Conservation (phyloP, 1,140 invertebrate species). For the Mercenaria mercenaria region DNA sequence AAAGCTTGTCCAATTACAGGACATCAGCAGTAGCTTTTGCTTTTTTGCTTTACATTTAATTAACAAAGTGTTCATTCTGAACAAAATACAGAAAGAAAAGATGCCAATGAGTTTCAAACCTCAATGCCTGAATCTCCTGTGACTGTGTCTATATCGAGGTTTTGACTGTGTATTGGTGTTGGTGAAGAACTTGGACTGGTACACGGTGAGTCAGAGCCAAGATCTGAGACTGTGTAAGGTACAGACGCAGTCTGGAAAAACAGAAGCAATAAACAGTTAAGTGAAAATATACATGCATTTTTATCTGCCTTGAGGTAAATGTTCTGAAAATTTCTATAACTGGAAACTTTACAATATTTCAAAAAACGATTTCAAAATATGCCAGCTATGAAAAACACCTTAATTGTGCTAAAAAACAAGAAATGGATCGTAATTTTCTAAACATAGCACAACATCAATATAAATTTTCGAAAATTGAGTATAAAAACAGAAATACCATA, state of each 20-base stretch:
- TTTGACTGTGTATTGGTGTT: slow-evolving; percentile 62
- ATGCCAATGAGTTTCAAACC: no score
- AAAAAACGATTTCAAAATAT: neutral
- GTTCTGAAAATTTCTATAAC: neutral
- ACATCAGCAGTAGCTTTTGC: no score
- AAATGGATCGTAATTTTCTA: no score
- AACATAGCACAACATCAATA: no score
- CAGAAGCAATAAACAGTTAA: neutral
- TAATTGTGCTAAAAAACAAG: neutral
- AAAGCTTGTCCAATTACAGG: no score
- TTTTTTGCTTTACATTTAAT: no score
- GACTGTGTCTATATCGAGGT: slow-evolving; percentile 39
- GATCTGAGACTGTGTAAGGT: slow-evolving; percentile 48
- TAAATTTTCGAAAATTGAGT: no score
- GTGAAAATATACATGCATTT: neutral
- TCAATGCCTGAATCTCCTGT: slow-evolving; percentile 51
- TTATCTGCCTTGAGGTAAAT: neutral
- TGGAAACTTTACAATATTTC: no score
- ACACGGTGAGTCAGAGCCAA: slow-evolving; percentile 77
- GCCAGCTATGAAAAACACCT: neutral
- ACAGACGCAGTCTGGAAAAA: slow-evolving; percentile 53
- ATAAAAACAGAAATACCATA: no score
- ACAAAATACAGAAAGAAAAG: no score
- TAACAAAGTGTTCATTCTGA: no score
- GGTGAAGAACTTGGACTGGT: slow-evolving; percentile 78